Evolutionary conservation across 2,797 vertebrate genomes (phyloP).

Genomic region (Meriones psammophilus): DNA sequence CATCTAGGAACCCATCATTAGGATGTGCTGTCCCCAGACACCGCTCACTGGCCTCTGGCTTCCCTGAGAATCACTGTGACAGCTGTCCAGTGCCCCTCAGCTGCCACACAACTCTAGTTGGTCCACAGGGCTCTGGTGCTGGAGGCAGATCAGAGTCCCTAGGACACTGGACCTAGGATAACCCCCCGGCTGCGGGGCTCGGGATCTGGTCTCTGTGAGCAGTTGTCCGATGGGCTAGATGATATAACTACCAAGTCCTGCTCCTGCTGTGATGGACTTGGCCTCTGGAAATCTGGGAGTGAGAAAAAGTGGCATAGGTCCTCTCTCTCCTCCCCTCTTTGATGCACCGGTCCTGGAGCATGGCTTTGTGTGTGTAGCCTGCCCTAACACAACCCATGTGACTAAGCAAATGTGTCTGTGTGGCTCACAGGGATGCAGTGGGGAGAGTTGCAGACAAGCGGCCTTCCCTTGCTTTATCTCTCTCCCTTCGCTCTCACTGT

Average conservation of each 20-base stretch:
- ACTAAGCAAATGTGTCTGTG: neutral
- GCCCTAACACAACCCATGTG: neutral
- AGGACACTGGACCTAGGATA: too few species aligned
- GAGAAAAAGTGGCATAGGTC: neutral
- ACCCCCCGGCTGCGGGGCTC: neutral
- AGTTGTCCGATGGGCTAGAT: neutral
- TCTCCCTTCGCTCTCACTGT: neutral
- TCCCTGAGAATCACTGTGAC: neutral
- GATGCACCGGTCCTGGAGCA: neutral
- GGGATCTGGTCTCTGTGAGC: neutral
- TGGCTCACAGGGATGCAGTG: neutral
- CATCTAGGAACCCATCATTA: neutral
- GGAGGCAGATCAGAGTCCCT: neutral
- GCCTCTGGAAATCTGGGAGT: neutral
- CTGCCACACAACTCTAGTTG: neutral
- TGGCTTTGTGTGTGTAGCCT: neutral
- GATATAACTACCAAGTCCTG: too few species aligned
- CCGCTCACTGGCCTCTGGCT: neutral
- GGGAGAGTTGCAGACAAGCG: neutral
- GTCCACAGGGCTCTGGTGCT: neutral
- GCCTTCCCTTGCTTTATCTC: accelerated
- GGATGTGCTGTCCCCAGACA: neutral
- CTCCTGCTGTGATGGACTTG: neutral
- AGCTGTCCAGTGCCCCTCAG: neutral
- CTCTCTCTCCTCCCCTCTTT: neutral